phyloP scores from a whole-genome alignment of 2,797 vertebrate species.

The Gadopsis marmoratus region DNA sequence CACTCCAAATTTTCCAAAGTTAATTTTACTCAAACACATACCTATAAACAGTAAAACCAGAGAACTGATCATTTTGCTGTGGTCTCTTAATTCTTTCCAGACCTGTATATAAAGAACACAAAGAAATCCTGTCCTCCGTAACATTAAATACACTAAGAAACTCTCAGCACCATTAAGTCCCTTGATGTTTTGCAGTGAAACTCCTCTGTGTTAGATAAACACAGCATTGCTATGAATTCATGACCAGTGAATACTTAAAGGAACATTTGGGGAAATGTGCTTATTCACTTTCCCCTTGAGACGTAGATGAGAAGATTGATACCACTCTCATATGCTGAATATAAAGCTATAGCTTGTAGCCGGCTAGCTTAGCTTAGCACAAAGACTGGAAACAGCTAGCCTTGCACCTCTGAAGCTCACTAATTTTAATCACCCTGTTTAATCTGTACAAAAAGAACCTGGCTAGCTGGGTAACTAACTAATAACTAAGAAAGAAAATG shows the following conservation, averaged over 20 bases:
- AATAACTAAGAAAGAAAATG: not conserved
- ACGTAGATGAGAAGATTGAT: not conserved
- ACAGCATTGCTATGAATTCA: not conserved
- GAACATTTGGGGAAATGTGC: slow-evolving; percentile 10
- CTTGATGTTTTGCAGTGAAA: not conserved
- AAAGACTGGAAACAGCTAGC: slow-evolving; percentile 10
- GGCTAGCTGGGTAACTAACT: not conserved
- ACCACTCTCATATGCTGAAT: not conserved
- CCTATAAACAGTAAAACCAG: too few species aligned
- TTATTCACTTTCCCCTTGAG: not conserved
- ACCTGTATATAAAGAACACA: not conserved
- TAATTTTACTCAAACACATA: too few species aligned
- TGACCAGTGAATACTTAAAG: slow-evolving; percentile 8
- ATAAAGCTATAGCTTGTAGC: slow-evolving; percentile 9
- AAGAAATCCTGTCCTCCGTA: not conserved
- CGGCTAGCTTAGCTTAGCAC: not conserved
- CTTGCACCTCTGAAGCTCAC: not conserved
- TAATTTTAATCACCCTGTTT: not conserved
- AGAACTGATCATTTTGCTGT: too few species aligned
- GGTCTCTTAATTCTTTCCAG: too few species aligned
- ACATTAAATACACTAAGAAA: slow-evolving; percentile 9
- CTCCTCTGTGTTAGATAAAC: not conserved
- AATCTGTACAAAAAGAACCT: not conserved
- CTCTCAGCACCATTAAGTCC: not conserved
- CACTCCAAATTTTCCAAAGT: too few species aligned